Percentiles rank a stretch among this genome's conserved stretches.
These are phyloP conservation scores for Crenuchus spilurus DNA, from an alignment of 2,797 vertebrate species.

Conservation along the genomic window DNA sequence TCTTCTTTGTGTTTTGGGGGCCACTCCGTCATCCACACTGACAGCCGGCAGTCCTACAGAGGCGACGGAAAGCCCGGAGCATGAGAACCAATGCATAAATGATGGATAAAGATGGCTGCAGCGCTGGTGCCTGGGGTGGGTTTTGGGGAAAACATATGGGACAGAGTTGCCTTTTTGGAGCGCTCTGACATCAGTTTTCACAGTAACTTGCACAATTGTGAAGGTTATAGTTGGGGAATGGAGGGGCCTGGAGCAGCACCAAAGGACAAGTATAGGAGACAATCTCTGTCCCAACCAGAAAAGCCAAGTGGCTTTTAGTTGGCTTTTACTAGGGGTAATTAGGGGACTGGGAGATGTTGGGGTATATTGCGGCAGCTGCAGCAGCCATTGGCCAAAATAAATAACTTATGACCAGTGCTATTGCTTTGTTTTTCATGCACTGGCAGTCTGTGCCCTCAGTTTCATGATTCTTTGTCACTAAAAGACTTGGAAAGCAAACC, in stretches of 20 bases:
- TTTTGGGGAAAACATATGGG: slow-evolving; percentile 40
- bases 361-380: slow-evolving; percentile 40
- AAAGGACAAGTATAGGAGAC: slow-evolving; percentile 21
- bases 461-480: neutral
- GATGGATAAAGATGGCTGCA: slow-evolving; percentile 53
- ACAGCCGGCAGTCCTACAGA: slow-evolving; percentile 45
- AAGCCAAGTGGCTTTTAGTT: slow-evolving; percentile 16
- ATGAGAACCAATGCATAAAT: slow-evolving; percentile 52
- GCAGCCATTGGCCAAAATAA: slow-evolving; percentile 51
- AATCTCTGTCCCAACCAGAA: slow-evolving; percentile 9
- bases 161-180: slow-evolving; percentile 24
- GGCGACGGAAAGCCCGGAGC: slow-evolving; percentile 31
- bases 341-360: slow-evolving; percentile 49
- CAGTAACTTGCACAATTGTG: slow-evolving; percentile 22
- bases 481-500: neutral
- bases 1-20: slow-evolving; percentile 39
- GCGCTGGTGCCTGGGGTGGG: slow-evolving; percentile 35
- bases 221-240: slow-evolving; percentile 22
- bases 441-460: neutral
- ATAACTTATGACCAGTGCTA: slow-evolving; percentile 49
- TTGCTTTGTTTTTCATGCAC: slow-evolving; percentile 28
- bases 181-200: slow-evolving; percentile 32
- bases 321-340: slow-evolving; percentile 48
- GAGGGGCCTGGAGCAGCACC: slow-evolving; percentile 28
- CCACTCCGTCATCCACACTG: slow-evolving; percentile 52